Evolutionary conservation across 2,797 vertebrate genomes (phyloP).

Genomic region (Todus mexicanus): DNA sequence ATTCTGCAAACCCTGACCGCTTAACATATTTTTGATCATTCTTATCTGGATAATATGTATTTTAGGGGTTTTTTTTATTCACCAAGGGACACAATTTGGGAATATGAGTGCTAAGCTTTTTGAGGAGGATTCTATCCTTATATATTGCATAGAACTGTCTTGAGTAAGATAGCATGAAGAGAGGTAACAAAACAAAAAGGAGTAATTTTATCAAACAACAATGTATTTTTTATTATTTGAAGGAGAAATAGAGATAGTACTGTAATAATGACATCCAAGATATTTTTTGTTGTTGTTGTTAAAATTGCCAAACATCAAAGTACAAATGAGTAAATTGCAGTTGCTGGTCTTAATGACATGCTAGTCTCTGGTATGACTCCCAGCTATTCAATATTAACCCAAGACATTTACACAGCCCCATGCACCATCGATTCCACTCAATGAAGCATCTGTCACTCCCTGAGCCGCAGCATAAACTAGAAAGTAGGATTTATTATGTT

Average conservation of each 20-base stretch:
- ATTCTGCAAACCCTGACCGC: neutral
- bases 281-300: neutral
- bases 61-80: neutral
- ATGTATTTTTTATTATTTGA: neutral
- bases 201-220: neutral
- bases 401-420: neutral
- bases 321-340: neutral
- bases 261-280: neutral
- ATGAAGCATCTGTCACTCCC: neutral
- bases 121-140: neutral
- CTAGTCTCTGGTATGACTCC: neutral
- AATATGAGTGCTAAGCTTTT: neutral
- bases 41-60: neutral
- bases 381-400: neutral
- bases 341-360: neutral
- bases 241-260: neutral
- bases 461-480: neutral
- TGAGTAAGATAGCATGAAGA: neutral
- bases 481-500: neutral
- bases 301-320: neutral
- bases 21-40: neutral
- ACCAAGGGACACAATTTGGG: neutral
- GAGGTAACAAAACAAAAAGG: neutral
- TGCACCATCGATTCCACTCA: neutral
- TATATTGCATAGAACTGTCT: neutral